Conservation (phyloP, 2,113 vertebrate genomes). For the Euleptes europaea region DNA sequence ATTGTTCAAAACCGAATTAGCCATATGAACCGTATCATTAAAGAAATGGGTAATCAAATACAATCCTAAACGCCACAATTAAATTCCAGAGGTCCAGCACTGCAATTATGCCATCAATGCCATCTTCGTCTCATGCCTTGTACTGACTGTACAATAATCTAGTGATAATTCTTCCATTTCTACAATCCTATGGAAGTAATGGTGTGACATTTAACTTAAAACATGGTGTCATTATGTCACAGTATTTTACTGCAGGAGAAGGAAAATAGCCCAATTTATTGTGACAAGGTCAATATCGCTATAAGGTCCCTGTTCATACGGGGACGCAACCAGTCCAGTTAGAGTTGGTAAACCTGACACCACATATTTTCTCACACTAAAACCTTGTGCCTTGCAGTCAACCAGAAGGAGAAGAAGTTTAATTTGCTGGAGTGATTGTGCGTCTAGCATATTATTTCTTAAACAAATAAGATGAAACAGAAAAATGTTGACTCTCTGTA, state of each 20-base stretch:
- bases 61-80: conserved; percentile 24
- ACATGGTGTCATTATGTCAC: background rate
- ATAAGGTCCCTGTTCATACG: background rate
- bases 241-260: conserved; percentile 13
- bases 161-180: conserved; percentile 1
- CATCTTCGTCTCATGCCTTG: conserved; percentile 7
- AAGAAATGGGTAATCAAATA: conserved; percentile 36
- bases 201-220: background rate
- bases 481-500: background rate
- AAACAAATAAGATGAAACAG: background rate
- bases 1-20: too few species aligned
- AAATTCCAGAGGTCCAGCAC: conserved; percentile 16
- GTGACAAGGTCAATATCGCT: fast-evolving
- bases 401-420: background rate
- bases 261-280: background rate
- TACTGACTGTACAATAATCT: background rate
- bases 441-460: background rate
- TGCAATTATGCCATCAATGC: conserved; percentile 6
- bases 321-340: background rate
- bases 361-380: background rate
- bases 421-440: background rate
- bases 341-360: background rate
- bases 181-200: background rate
- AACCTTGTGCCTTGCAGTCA: background rate
- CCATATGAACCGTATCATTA: too few species aligned